phyloP scores from a whole-genome alignment of 2,888 invertebrate species.

The Apamea sordens region DNA sequence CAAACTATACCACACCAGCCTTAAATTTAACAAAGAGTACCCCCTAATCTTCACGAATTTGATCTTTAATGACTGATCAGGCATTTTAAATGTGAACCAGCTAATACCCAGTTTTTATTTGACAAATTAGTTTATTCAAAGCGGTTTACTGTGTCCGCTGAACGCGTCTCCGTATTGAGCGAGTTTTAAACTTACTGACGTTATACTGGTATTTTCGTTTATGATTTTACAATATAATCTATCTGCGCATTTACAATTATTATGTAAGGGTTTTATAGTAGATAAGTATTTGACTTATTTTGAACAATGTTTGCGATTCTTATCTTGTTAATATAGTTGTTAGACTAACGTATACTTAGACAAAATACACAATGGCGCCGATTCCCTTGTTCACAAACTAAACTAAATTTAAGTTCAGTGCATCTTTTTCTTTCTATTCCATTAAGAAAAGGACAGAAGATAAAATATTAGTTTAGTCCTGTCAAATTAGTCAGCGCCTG shows the following conservation, averaged over 20 bases:
- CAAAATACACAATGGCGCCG: too few species aligned
- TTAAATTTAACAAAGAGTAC: slow-evolving; percentile 40
- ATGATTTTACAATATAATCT: background rate
- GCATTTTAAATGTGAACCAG: slow-evolving; percentile 2
- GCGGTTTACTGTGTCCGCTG: background rate
- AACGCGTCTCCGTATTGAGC: background rate
- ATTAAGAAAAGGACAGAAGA: too few species aligned
- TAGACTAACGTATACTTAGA: background rate
- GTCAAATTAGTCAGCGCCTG: too few species aligned
- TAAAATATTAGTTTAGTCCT: too few species aligned
- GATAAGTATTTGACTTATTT: background rate
- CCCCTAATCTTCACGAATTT: slow-evolving; percentile 37
- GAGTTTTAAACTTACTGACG: slow-evolving; percentile 17
- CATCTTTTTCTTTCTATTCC: too few species aligned
- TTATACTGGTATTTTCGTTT: background rate
- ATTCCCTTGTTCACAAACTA: too few species aligned
- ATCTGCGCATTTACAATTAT: background rate
- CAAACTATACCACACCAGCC: slow-evolving; percentile 43
- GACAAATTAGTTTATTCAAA: background rate
- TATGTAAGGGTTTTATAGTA: background rate
- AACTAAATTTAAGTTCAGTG: too few species aligned
- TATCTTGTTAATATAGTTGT: background rate
- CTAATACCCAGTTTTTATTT: background rate
- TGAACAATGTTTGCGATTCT: background rate
- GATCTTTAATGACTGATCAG: background rate